Evolutionary conservation across 1,140 invertebrate species (phyloP), one percentile per base, ranked within the genome.

Genomic region (Diabrotica undecimpunctata): DNA sequence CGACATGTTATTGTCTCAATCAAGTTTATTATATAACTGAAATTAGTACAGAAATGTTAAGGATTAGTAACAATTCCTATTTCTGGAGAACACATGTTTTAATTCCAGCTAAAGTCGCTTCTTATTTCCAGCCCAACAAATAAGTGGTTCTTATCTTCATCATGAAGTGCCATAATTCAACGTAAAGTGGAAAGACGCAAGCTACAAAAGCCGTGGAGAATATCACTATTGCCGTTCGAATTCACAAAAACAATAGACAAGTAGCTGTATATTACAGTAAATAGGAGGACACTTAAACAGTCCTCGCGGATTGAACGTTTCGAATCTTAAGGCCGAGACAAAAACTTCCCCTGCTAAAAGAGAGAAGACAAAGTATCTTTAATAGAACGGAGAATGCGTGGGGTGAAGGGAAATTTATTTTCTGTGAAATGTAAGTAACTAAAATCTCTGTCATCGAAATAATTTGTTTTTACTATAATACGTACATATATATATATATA

Each of bases 171-270:
- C 41, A 46, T 46, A 46, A 46, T 46, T 46, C 41, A 46, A 46
- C 41, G 41, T 46, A n/a, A 46, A 46, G 41, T 46, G n/a, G 41
- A 46, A 46, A 46, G 41, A 46, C 8, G n/a, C 41, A 46, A 8
- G 41, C 8, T 36, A 58, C 39, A 60, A 36, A 60, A 60, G 12
- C 37, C 36, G 6, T 6, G n/a, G 58, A 46, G 58, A 60, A 60
- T 60, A 60, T 60, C 58, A 60, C 58, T 60, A 60, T 60, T 60
- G 39, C 58, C 41, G 41, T 60, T 60, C 58, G 58, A 60, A 60
- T 60, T 60, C 41, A 60, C 58, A 60, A 60, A 60, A 60, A 60
- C 58, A 60, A 60, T 60, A 60, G 58, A 60, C 58, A 13, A 60
- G 58, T 60, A 51, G 37, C 58, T 60, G 58, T 60, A 60, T 50